phyloP scores from a whole-genome alignment of 1,140 invertebrate species.

The Periplaneta americana region DNA sequence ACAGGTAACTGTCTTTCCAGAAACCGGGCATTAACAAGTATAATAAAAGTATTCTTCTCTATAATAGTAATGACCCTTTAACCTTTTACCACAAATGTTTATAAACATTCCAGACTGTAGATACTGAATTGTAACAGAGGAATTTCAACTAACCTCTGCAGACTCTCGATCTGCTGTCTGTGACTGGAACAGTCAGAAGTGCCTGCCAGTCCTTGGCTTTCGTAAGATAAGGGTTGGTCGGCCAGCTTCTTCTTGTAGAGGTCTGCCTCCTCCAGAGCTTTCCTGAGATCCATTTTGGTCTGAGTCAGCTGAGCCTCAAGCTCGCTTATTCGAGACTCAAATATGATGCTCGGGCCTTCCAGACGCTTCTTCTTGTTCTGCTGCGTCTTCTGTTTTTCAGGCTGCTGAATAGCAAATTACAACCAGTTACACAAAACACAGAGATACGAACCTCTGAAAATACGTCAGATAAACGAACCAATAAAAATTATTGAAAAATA shows the following conservation, averaged over 20 bases:
- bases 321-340: conserved; percentile 76
- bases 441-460: neutral
- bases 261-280: conserved; percentile 61
- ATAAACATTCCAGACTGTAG: too few relatives aligned
- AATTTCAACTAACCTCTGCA: conserved; percentile 49
- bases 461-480: neutral
- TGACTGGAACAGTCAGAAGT: conserved; percentile 38
- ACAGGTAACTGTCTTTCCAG: too few relatives aligned
- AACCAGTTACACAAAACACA: neutral
- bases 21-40: too few relatives aligned
- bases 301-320: conserved; percentile 75
- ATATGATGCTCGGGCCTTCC: conserved; percentile 64
- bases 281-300: conserved; percentile 64
- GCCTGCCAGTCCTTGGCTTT: neutral
- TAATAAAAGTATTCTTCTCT: too few relatives aligned
- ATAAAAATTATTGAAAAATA: neutral
- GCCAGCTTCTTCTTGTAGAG: conserved; percentile 52
- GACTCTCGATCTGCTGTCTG: conserved; percentile 55
- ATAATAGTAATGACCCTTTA: too few relatives aligned
- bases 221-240: conserved; percentile 41
- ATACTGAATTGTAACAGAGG: too few relatives aligned
- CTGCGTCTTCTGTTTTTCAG: conserved; percentile 1
- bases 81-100: too few relatives aligned
- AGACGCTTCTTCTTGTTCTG: conserved; percentile 24
- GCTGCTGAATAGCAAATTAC: neutral